Conservation (phyloP, 1,140 invertebrate genomes). For the Lepidotrigona ventralis region DNA sequence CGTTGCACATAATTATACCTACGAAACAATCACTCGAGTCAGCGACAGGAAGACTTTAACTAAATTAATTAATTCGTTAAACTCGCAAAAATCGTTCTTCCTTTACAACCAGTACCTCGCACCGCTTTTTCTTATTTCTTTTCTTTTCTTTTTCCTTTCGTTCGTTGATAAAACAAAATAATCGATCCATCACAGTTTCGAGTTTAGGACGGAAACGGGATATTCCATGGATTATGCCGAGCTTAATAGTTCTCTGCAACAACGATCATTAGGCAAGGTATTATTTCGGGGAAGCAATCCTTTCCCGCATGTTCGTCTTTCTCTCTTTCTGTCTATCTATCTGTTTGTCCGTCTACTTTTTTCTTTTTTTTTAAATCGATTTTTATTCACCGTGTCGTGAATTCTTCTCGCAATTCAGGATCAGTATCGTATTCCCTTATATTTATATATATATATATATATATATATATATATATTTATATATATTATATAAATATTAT, state of each 20-base stretch:
- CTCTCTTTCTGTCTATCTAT: not conserved
- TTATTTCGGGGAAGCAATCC: slow-evolving; percentile 11
- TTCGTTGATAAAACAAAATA: slow-evolving; percentile 18
- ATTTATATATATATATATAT: no score
- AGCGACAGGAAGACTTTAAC: slow-evolving; percentile 20
- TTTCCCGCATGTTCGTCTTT: no score
- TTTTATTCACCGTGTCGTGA: no score
- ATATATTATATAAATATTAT: no score
- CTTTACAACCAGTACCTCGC: not conserved
- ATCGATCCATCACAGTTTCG: slow-evolving; percentile 74
- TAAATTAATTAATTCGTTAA: not conserved
- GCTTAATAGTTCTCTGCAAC: slow-evolving; percentile 78
- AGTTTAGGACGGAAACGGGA: slow-evolving; percentile 73
- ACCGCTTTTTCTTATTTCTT: not conserved
- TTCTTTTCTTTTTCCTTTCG: not conserved
- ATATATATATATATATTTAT: no score
- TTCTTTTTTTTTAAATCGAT: not conserved
- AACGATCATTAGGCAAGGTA: slow-evolving; percentile 48
- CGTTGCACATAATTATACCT: not conserved
- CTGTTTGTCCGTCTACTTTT: not conserved
- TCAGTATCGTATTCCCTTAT: not conserved
- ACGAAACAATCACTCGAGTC: not conserved
- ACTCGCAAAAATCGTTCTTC: not conserved
- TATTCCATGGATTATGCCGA: slow-evolving; percentile 73
- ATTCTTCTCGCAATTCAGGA: not conserved